Percentiles rank a stretch among this genome's conserved stretches.
phyloP scores from a whole-genome alignment of 2,888 invertebrate genomes.

The Perithous albicinctus region DNA sequence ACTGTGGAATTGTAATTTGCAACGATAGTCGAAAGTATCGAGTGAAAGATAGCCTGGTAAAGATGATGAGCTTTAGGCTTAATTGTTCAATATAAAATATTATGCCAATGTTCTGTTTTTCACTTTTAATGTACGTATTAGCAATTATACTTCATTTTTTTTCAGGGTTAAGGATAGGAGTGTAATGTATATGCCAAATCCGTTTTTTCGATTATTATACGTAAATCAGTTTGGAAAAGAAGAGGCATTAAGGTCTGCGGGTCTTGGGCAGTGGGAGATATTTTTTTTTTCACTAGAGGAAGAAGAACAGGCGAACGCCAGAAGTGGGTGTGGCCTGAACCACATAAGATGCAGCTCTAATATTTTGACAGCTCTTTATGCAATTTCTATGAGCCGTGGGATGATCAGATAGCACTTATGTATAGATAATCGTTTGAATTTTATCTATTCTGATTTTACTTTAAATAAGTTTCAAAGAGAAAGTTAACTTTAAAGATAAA shows the following conservation, averaged over 20 bases:
- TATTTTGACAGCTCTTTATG: slow-evolving; percentile 12
- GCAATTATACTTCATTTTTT: neutral
- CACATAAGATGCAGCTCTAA: slow-evolving; percentile 1
- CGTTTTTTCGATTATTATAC: slow-evolving; percentile 76
- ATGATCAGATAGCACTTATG: neutral
- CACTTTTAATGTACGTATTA: neutral
- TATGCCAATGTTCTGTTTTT: neutral
- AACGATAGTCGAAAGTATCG: neutral
- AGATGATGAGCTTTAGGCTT: neutral
- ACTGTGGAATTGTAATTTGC: neutral
- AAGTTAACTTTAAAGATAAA: too few species aligned
- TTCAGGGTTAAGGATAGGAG: neutral
- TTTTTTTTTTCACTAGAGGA: slow-evolving; percentile 68
- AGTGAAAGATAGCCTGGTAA: neutral
- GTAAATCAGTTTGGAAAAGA: slow-evolving; percentile 75
- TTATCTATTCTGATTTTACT: too few species aligned
- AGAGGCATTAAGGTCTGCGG: slow-evolving; percentile 72
- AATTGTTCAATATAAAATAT: neutral
- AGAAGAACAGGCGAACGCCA: slow-evolving; percentile 6
- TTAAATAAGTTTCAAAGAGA: too few species aligned
- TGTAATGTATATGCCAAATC: slow-evolving; percentile 12
- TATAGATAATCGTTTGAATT: neutral
- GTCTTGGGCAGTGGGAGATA: slow-evolving; percentile 77
- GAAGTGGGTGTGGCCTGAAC: slow-evolving; percentile 44
- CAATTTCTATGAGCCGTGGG: neutral